Evolutionary conservation across 2,888 invertebrate genomes (phyloP).

Genomic region (Meliscaeva auricollis): DNA sequence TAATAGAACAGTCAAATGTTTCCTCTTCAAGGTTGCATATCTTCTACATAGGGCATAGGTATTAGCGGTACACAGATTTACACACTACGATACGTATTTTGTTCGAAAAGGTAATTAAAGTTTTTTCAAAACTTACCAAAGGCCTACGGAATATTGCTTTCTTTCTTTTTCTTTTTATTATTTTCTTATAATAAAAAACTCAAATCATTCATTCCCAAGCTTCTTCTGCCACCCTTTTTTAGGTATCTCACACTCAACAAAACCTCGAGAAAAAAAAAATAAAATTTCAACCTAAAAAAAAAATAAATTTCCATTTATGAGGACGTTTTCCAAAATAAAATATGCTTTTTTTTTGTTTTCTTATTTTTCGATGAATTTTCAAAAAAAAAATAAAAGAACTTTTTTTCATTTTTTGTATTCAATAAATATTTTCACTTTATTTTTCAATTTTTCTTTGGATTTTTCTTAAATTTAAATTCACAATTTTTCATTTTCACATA

Average conservation of each 20-base stretch:
- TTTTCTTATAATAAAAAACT: slow-evolving; percentile 28
- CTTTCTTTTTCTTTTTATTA: slow-evolving; percentile 32
- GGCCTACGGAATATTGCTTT: slow-evolving; percentile 49
- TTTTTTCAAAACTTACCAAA: slow-evolving; percentile 68
- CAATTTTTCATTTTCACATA: slow-evolving; percentile 50
- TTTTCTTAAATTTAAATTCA: slow-evolving; percentile 61
- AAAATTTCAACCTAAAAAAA: slow-evolving; percentile 31
- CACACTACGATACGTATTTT: slow-evolving; percentile 1
- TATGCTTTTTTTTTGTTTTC: neutral
- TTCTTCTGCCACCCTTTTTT: slow-evolving; percentile 39
- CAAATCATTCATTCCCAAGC: slow-evolving; percentile 43
- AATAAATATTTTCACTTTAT: slow-evolving; percentile 71
- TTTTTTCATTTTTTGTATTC: slow-evolving; percentile 51
- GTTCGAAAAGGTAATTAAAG: neutral
- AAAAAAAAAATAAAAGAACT: slow-evolving; percentile 58
- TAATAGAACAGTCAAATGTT: neutral
- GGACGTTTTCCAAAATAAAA: slow-evolving; percentile 17
- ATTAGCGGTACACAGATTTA: too few species aligned
- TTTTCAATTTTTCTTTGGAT: slow-evolving; percentile 37
- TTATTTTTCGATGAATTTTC: neutral
- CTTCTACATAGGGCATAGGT: neutral
- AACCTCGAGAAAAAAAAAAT: slow-evolving; percentile 3
- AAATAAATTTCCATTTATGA: slow-evolving; percentile 31
- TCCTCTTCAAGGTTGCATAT: neutral
- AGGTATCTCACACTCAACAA: slow-evolving; percentile 4